A percentile compares a stretch with the other conserved stretches of the same genome.
Conservation (phyloP, 2,888 invertebrate species). For the Ophioninae sp. region DNA sequence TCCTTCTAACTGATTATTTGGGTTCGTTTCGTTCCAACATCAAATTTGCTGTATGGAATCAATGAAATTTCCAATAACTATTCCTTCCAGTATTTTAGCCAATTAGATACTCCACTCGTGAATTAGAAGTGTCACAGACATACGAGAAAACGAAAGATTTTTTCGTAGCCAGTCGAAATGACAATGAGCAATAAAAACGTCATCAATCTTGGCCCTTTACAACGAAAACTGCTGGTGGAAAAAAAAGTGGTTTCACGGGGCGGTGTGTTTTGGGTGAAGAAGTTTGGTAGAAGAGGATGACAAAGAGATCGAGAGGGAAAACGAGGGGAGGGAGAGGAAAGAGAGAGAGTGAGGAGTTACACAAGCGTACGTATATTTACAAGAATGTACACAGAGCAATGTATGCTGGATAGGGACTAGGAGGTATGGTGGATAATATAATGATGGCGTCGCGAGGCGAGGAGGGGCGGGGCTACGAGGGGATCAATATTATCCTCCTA, state of each 20-base stretch:
- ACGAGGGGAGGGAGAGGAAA: not conserved
- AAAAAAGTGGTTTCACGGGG: constrained; percentile 39
- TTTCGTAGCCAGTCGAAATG: no score
- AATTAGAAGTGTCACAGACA: no score
- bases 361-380: constrained; percentile 20
- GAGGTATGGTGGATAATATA: constrained; percentile 81
- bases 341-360: constrained; percentile 54
- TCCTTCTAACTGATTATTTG: no score
- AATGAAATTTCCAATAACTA: no score
- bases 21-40: no score
- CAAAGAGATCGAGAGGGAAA: constrained; percentile 13
- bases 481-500: constrained; percentile 81
- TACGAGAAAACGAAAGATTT: no score
- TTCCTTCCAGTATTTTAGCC: no score
- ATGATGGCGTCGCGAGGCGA: constrained; percentile 80
- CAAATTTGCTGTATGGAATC: no score
- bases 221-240: constrained; percentile 29
- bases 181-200: not conserved
- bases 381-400: constrained; percentile 52
- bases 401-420: constrained; percentile 65
- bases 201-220: constrained; percentile 21
- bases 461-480: constrained; percentile 81
- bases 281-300: constrained; percentile 42
- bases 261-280: constrained; percentile 22
- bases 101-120: no score